These are phyloP conservation scores for Celastrina argiolus DNA, from an alignment of 2,888 invertebrate species.

Conservation along the genomic window DNA sequence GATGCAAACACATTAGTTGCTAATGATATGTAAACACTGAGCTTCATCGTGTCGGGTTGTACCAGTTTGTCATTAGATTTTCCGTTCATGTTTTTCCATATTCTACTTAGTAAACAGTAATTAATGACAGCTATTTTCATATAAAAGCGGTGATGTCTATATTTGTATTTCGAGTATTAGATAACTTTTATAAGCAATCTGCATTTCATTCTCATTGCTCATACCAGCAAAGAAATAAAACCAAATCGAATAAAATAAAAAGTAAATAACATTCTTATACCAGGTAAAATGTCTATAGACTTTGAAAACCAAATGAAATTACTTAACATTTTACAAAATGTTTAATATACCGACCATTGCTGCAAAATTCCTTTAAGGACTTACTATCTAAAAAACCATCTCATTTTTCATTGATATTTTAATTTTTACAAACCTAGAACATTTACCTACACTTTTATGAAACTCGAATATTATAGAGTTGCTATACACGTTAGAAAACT, in stretches of 20 bases:
- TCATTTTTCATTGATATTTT: background rate
- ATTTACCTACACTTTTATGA: background rate
- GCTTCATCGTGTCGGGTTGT: background rate
- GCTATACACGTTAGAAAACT: background rate
- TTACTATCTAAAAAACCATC: background rate
- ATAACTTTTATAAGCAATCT: too few relatives aligned
- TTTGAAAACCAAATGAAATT: background rate
- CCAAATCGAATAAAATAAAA: too few relatives aligned
- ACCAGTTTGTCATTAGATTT: conserved; percentile 8
- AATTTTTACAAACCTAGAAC: background rate
- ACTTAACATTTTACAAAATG: background rate
- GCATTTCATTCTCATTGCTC: too few relatives aligned
- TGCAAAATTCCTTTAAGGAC: background rate
- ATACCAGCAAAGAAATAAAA: too few relatives aligned
- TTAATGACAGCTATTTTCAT: background rate
- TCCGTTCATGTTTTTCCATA: background rate
- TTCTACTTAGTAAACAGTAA: background rate
- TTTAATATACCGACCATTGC: background rate
- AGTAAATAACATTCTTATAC: background rate
- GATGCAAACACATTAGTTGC: background rate
- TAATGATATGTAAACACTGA: conserved; percentile 11
- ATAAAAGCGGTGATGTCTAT: background rate
- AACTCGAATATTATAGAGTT: background rate
- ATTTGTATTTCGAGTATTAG: background rate
- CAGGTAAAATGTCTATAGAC: background rate